Evolutionary conservation across 2,888 invertebrate species (phyloP).

Genomic region (Melolontha melolontha): DNA sequence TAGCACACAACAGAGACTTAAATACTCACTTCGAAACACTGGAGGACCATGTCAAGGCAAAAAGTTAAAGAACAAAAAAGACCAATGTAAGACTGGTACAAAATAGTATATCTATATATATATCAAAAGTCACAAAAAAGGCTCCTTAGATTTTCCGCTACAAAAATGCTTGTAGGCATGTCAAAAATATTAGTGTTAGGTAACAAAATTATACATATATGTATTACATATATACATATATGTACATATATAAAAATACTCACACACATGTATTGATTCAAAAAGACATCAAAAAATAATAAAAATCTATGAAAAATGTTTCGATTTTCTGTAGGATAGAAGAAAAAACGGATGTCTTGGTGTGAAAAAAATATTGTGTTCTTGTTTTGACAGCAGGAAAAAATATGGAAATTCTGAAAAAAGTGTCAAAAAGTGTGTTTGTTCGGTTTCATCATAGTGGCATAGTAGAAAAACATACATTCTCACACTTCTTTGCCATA

Average conservation of each 20-base stretch:
- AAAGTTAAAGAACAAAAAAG: conserved; percentile 73
- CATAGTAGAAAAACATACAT: conserved; percentile 37
- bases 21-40: conserved; percentile 79
- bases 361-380: conserved; percentile 43
- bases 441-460: conserved; percentile 35
- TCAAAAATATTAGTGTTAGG: conserved; percentile 28
- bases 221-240: conserved; percentile 39
- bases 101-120: conserved; percentile 53
- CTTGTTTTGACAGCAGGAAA: conserved; percentile 42
- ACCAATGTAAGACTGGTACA: conserved; percentile 64
- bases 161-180: conserved; percentile 64
- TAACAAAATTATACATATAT: conserved; percentile 22
- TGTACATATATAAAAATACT: conserved; percentile 63
- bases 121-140: conserved; percentile 55
- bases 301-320: conserved; percentile 30
- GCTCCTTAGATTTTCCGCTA: conserved; percentile 60
- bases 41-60: conserved; percentile 78
- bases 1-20: conserved; percentile 71
- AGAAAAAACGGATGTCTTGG: conserved; percentile 50
- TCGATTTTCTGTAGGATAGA: conserved; percentile 28
- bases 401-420: conserved; percentile 51
- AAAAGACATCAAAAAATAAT: conserved; percentile 50
- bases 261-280: conserved; percentile 79
- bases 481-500: conserved; percentile 41
- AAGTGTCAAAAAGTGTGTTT: conserved; percentile 48